Conservation (phyloP, 1,140 invertebrate species). For the Tetramorium simillimum region DNA sequence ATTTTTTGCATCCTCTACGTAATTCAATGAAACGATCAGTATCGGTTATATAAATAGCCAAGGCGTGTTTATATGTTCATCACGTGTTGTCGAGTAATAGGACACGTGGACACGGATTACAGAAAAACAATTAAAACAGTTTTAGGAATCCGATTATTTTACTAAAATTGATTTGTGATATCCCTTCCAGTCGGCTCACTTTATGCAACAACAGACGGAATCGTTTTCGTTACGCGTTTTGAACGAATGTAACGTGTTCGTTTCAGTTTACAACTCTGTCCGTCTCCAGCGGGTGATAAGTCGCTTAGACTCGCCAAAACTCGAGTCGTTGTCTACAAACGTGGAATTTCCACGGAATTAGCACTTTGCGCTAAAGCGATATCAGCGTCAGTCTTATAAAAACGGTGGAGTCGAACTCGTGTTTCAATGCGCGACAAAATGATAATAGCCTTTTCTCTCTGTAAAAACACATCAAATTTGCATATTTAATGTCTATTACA, state of each 20-base stretch:
- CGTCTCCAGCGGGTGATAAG: slow-evolving; percentile 23
- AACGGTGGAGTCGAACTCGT: background rate
- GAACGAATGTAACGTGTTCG: slow-evolving; percentile 50
- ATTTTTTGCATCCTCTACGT: background rate
- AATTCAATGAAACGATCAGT: background rate
- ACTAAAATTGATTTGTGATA: slow-evolving; percentile 39
- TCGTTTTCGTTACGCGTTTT: slow-evolving; percentile 29
- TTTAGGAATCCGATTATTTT: slow-evolving; percentile 24
- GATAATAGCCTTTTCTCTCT: background rate
- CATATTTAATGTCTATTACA: background rate
- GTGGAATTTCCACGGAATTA: slow-evolving; percentile 53
- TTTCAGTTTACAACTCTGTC: slow-evolving; percentile 43
- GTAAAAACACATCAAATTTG: background rate
- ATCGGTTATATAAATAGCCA: background rate
- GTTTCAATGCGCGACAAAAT: background rate
- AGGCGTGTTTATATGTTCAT: background rate
- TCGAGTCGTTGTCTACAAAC: slow-evolving; percentile 55
- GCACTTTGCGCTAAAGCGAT: slow-evolving; percentile 12
- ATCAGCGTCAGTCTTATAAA: slow-evolving; percentile 37
- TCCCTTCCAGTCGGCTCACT: background rate
- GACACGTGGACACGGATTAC: background rate
- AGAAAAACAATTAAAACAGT: slow-evolving; percentile 44
- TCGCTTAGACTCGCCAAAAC: slow-evolving; percentile 61
- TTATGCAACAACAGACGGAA: slow-evolving; percentile 20
- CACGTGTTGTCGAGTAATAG: background rate